Conservation (phyloP, 1,140 invertebrate species). For the Solen grandis region DNA sequence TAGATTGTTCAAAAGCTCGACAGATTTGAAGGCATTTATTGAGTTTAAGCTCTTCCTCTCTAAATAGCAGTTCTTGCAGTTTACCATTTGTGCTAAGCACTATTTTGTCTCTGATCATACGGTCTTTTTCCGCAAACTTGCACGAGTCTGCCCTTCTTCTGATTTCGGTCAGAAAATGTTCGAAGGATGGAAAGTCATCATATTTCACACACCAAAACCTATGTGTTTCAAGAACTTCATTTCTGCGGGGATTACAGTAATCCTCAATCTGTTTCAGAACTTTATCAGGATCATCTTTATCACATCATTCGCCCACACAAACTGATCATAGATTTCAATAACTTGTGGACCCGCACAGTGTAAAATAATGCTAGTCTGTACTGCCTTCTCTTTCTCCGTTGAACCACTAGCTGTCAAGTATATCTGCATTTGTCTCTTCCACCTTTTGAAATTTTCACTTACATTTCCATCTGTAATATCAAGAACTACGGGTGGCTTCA, state of each 20-base stretch:
- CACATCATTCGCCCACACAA: too few relatives aligned
- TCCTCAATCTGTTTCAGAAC: slow-evolving; percentile 30
- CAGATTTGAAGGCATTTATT: slow-evolving; percentile 5
- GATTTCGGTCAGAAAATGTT: slow-evolving; percentile 36
- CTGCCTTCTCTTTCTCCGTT: too few relatives aligned
- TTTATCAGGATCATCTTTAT: slow-evolving; percentile 23
- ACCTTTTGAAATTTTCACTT: too few relatives aligned
- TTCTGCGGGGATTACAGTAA: slow-evolving; percentile 38
- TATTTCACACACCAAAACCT: slow-evolving; percentile 45
- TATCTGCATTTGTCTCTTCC: too few relatives aligned
- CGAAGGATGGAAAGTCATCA: slow-evolving; percentile 1
- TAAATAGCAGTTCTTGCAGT: slow-evolving; percentile 30
- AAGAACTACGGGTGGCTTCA: too few relatives aligned
- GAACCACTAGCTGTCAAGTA: too few relatives aligned
- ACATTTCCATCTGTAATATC: too few relatives aligned
- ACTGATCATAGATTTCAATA: too few relatives aligned
- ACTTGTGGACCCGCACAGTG: too few relatives aligned
- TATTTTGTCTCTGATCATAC: slow-evolving; percentile 38
- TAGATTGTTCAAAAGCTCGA: slow-evolving; percentile 16
- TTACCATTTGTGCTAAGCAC: slow-evolving; percentile 10
- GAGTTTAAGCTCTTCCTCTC: slow-evolving; percentile 14
- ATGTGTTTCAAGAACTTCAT: slow-evolving; percentile 38
- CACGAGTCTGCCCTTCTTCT: slow-evolving; percentile 21
- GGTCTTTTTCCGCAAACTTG: slow-evolving; percentile 30
- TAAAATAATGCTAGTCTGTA: too few relatives aligned